Base-by-base conservation (phyloP, 1,140 invertebrate genomes). In the Euwallacea similis region DNA sequence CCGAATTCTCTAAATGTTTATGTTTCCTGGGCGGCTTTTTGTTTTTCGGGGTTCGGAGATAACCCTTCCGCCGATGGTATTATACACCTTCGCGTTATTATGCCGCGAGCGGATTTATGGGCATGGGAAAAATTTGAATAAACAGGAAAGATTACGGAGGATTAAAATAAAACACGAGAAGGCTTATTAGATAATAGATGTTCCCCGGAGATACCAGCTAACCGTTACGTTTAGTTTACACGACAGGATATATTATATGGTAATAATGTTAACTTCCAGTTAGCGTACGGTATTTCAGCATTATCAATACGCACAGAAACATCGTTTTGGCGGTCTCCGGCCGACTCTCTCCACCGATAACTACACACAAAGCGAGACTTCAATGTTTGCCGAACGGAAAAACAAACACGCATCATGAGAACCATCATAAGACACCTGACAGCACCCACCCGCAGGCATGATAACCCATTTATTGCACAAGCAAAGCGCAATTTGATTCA, bases 201-300 rank as follows among this genome's bases (percentile, higher is more conserved):
- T 61, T 61, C 42, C 7, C 33, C n/a, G 33, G 21, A 63, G 61
- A 63, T 63, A 63, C 46, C 21, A 15, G 44, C 43, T 63, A 63
- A 63, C 61, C 61, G 61, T 63, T 63, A 63, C 61, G 21, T 63
- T 63, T 63, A 21, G 61, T 41, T 63, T 63, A 63, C 61, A 63
- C 44, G 61, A 46, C 61, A 50, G 61, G 61, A 63, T 63, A 33
- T 33, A 63, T 63, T 63, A 63, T 63, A 61, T 61, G 59, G 42
- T 61, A 61, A 61, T 61, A 43, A 11, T 6, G 9, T 50, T 50
- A 10, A 13, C 46, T 50, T 13, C 46, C 46, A 50, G 46, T 50
- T 50, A 50, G 21, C 21, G 46, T 50, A 50, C 46, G 46, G 46
- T 50, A 11, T 50, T 50, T 13, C 46, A 33, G 21, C 21, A 33